phyloP scores from a whole-genome alignment of 2,113 vertebrate species.

The Pardalotus punctatus region DNA sequence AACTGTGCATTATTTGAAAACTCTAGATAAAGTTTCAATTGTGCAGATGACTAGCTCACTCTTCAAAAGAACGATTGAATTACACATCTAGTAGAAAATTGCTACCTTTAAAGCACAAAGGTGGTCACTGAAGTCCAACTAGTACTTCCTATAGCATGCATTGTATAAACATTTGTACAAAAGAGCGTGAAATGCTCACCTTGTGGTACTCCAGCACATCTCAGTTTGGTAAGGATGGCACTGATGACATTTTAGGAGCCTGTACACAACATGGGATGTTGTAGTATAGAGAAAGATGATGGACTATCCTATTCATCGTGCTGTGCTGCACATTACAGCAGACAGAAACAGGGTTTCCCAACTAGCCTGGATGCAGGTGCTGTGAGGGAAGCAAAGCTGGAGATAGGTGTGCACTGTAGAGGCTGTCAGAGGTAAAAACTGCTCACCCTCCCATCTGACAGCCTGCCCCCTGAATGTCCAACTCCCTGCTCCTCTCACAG shows the following conservation, averaged over 20 bases:
- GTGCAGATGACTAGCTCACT: not conserved
- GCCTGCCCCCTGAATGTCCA: too few relatives aligned
- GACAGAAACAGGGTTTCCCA: not conserved
- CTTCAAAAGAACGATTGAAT: not conserved
- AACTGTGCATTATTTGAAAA: not conserved
- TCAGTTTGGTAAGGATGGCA: not conserved
- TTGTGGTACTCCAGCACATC: not conserved
- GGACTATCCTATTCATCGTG: not conserved
- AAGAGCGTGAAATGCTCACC: not conserved
- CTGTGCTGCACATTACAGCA: not conserved
- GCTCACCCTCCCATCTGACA: fast-evolving
- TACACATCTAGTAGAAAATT: not conserved
- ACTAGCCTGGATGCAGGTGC: not conserved
- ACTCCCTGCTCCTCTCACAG: not conserved
- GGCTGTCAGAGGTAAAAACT: not conserved
- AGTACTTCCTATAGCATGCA: not conserved
- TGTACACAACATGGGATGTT: not conserved
- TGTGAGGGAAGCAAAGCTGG: not conserved
- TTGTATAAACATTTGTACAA: not conserved
- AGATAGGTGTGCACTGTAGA: not conserved
- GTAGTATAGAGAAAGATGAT: not conserved
- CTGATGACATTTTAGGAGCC: not conserved
- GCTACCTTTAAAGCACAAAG: not conserved
- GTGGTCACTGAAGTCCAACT: not conserved
- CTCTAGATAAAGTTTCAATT: not conserved